Evolutionary conservation across 2,888 invertebrate species (phyloP).

Genomic region (Gandaritis pyraliata): DNA sequence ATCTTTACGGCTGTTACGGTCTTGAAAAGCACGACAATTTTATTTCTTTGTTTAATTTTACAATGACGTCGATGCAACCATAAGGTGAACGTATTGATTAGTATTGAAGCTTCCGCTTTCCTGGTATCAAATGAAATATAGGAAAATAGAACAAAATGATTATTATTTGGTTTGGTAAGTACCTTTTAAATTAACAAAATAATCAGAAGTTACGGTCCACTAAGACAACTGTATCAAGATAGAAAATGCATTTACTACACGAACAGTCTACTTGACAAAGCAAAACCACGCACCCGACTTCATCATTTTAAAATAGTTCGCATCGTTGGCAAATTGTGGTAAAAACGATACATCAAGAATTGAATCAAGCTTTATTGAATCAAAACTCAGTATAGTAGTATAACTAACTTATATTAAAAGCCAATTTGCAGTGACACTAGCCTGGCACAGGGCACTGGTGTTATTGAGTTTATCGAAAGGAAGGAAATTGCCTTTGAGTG

Average conservation of each 20-base stretch:
- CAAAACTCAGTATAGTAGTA: neutral
- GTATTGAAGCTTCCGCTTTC: conserved; percentile 46
- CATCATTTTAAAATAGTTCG: too few relatives aligned
- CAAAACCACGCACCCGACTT: neutral
- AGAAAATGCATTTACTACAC: too few relatives aligned
- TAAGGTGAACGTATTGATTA: conserved; percentile 32
- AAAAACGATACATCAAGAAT: too few relatives aligned
- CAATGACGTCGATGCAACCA: conserved; percentile 33
- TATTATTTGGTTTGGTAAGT: too few relatives aligned
- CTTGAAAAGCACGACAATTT: conserved; percentile 11
- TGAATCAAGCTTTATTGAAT: neutral
- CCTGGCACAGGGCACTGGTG: neutral
- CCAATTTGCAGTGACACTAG: conserved; percentile 16
- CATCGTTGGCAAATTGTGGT: too few relatives aligned
- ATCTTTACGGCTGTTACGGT: conserved; percentile 20
- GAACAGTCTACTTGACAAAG: too few relatives aligned
- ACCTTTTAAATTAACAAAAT: too few relatives aligned
- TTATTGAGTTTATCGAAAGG: conserved; percentile 32
- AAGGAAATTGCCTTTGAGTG: conserved; percentile 39
- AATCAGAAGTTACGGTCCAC: too few relatives aligned
- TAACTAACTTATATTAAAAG: conserved; percentile 7
- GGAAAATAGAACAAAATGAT: too few relatives aligned
- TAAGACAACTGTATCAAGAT: too few relatives aligned
- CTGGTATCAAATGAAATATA: conserved; percentile 48
- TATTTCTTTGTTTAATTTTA: conserved; percentile 32